Evolutionary conservation across 2,888 invertebrate species (phyloP), one percentile per base, ranked within the genome.

Genomic region (Pemphredon lugubris): DNA sequence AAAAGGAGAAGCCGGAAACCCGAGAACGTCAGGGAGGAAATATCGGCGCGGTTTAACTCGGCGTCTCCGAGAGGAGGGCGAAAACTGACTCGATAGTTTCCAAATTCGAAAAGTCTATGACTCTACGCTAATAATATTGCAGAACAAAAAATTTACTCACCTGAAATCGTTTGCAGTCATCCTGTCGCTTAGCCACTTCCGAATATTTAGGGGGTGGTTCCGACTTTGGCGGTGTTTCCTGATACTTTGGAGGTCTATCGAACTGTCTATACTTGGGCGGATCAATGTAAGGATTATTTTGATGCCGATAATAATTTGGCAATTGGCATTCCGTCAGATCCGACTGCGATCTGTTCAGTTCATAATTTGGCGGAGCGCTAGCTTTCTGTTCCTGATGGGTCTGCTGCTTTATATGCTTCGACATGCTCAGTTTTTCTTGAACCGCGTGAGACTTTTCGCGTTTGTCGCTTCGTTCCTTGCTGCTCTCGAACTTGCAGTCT

Each of bases 131-230:
- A n/a, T n/a, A n/a, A n/a, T n/a, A n/a, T n/a, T n/a, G n/a, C n/a
- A n/a, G n/a, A n/a, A n/a, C n/a, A n/a, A n/a, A n/a, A n/a, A n/a
- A n/a, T 7, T 5, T 7, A 65, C 80, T 81, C 50, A 87, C 87
- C 84, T 84, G 85, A 14, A 65, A 58, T 50, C 83, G 81, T 73
- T 86, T 87, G 20, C 60, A 66, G 6, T 89, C 88, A 16, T 87
- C 88, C 45, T 82, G 83, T n/a, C 81, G 81, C 65, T 74, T 84
- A 1, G 83, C 78, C 11, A 87, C 82, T 58, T 89, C 89, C 14
- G 84, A 84, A 68, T 88, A 88, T 65, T 85, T 88, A 0, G 88
- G 88, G 1, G 88, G 88, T 7, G 87, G 87, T 44, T 88, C 88
- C 6, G 79, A 66, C 54, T 82, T 87, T 2, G 86, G 84, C 9